phyloP scores from a whole-genome alignment of 2,113 vertebrate genomes.

The Alethe castanea region DNA sequence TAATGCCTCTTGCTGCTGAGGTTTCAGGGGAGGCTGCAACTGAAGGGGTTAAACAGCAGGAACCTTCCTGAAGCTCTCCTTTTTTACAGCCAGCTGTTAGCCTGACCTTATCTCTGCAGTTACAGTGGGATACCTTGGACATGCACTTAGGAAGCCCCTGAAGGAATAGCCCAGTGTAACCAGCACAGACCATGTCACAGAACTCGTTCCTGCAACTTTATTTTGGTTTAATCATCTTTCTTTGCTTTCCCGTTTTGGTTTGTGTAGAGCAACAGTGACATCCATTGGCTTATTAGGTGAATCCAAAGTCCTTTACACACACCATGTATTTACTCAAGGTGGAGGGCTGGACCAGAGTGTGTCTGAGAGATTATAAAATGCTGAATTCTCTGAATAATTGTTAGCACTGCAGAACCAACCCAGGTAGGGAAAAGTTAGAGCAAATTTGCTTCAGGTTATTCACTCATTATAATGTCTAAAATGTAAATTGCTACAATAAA shows the following conservation, averaged over 20 bases:
- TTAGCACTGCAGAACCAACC: neutral
- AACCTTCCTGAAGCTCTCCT: neutral
- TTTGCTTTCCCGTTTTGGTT: neutral
- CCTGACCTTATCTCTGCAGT: neutral
- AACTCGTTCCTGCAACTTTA: neutral
- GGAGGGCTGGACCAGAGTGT: neutral
- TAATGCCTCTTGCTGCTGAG: neutral
- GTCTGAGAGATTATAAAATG: neutral
- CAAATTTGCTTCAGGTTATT: neutral
- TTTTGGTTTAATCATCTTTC: neutral
- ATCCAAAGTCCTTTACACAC: neutral
- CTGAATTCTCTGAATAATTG: neutral
- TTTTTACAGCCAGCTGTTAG: neutral
- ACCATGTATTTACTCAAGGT: neutral
- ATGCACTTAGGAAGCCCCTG: neutral
- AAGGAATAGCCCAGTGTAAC: neutral
- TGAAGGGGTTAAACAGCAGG: neutral
- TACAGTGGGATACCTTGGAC: neutral
- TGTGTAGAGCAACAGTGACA: constrained; percentile 68
- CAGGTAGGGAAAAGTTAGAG: neutral
- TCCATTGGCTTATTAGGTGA: constrained; percentile 62
- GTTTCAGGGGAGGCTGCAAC: neutral
- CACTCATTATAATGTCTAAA: neutral
- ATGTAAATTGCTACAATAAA: neutral
- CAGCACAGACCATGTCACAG: neutral